These are phyloP conservation scores for Sebastes alutus DNA, from an alignment of 2,797 vertebrate species.

Conservation along the genomic window DNA sequence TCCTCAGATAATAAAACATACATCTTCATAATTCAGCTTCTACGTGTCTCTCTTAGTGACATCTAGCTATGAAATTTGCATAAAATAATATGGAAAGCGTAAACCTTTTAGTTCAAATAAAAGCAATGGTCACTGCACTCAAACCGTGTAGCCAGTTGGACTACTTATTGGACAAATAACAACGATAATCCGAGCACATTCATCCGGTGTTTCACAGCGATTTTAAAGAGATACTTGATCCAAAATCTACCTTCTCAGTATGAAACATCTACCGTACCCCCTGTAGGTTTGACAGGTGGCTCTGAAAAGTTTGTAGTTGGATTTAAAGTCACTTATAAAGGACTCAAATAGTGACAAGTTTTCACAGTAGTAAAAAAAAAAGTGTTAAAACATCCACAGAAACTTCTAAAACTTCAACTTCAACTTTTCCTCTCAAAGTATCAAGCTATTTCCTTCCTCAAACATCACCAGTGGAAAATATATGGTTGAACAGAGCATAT, in stretches of 20 bases:
- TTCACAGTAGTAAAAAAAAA: neutral
- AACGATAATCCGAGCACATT: neutral
- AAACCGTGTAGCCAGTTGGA: neutral
- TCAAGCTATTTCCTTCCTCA: neutral
- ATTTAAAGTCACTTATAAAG: conserved; percentile 23
- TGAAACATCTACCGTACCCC: neutral
- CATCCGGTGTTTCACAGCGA: neutral
- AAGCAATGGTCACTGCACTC: neutral
- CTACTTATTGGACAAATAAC: neutral
- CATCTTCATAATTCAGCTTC: neutral
- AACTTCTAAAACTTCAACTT: conserved; percentile 14
- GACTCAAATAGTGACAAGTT: conserved; percentile 1
- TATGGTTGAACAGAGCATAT: neutral
- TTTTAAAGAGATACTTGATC: neutral
- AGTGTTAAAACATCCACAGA: neutral
- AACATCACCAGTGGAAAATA: neutral
- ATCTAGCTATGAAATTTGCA: neutral
- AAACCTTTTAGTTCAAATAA: neutral
- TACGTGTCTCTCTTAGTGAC: neutral
- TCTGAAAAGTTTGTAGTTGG: neutral
- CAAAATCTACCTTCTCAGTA: neutral
- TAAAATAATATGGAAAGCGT: neutral
- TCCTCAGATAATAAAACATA: neutral
- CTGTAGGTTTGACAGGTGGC: neutral
- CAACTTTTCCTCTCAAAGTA: neutral